Conservation (phyloP, 2,113 vertebrate genomes). For the Phrynosoma platyrhinos region DNA sequence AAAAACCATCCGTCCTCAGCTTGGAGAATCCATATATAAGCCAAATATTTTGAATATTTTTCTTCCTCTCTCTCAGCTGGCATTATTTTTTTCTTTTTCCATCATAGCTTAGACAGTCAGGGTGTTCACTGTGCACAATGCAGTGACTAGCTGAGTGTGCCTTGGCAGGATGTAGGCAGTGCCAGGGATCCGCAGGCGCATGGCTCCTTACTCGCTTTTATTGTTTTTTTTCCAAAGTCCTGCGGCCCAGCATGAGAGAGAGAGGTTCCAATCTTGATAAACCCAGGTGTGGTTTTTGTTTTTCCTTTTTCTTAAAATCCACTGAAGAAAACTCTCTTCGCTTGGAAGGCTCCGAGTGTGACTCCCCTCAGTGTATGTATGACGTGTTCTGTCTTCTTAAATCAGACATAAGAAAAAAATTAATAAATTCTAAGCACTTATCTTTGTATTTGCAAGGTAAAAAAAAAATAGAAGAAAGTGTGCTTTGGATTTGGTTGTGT, state of each 20-base stretch:
- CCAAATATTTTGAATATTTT: background rate
- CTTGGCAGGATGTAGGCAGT: constrained; percentile 85
- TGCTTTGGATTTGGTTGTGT: background rate
- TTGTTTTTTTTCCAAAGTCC: constrained; percentile 44
- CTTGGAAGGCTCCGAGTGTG: constrained; percentile 40
- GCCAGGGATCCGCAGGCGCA: constrained; percentile 40
- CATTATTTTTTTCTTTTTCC: background rate
- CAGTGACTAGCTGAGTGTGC: constrained; percentile 86
- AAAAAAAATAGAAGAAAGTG: background rate
- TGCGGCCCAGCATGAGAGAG: constrained; percentile 6
- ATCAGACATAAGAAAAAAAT: constrained; percentile 11
- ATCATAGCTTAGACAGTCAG: constrained; percentile 83
- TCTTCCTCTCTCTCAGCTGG: constrained; percentile 22
- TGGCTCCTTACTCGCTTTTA: constrained; percentile 61
- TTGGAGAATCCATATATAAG: constrained; percentile 38
- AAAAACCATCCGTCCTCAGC: constrained; percentile 36
- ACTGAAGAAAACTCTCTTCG: constrained; percentile 43
- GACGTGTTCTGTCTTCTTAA: constrained; percentile 48
- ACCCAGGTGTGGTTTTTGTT: background rate
- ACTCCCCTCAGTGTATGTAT: constrained; percentile 43
- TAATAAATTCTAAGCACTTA: background rate
- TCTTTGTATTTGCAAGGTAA: background rate
- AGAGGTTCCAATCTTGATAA: constrained; percentile 1
- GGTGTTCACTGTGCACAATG: constrained; percentile 91
- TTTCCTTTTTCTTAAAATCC: constrained; percentile 50